phyloP scores from a whole-genome alignment of 2,113 vertebrate species.

The Paramisgurnus dabryanus region DNA sequence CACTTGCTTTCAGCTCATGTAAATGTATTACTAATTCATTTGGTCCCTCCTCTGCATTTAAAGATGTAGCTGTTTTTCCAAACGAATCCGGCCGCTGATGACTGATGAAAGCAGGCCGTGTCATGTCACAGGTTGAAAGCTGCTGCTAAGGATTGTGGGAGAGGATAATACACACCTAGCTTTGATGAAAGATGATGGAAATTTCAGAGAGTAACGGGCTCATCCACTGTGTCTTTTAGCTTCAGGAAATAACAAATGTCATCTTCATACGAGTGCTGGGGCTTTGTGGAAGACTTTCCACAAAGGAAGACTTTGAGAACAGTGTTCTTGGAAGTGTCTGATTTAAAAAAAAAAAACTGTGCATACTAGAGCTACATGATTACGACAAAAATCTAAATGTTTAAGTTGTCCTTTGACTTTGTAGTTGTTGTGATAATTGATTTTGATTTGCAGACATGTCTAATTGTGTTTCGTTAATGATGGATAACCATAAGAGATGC shows the following conservation, averaged over 20 bases:
- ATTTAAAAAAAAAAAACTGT: constrained; percentile 20
- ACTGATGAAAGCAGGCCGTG: constrained; percentile 54
- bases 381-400: not conserved
- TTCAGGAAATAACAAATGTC: constrained; percentile 51
- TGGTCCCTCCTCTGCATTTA: constrained; percentile 60
- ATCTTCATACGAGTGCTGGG: constrained; percentile 15
- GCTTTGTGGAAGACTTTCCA: constrained; percentile 33
- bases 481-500: too few species aligned
- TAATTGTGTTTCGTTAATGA: too few species aligned
- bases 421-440: too few species aligned
- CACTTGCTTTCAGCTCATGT: constrained; percentile 62
- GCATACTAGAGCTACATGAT: not conserved
- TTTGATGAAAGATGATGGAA: constrained; percentile 56
- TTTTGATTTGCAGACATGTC: too few species aligned
- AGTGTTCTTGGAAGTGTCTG: constrained; percentile 32
- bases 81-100: constrained; percentile 54
- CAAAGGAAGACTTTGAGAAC: constrained; percentile 19
- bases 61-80: constrained; percentile 65
- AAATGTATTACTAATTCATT: constrained; percentile 71
- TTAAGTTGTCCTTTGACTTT: not conserved
- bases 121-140: constrained; percentile 49
- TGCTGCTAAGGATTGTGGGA: constrained; percentile 36
- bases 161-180: constrained; percentile 41
- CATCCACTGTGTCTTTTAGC: constrained; percentile 41
- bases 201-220: constrained; percentile 47